Evolutionary conservation across 2,888 invertebrate species (phyloP).

Genomic region (Geophilus truncorum): DNA sequence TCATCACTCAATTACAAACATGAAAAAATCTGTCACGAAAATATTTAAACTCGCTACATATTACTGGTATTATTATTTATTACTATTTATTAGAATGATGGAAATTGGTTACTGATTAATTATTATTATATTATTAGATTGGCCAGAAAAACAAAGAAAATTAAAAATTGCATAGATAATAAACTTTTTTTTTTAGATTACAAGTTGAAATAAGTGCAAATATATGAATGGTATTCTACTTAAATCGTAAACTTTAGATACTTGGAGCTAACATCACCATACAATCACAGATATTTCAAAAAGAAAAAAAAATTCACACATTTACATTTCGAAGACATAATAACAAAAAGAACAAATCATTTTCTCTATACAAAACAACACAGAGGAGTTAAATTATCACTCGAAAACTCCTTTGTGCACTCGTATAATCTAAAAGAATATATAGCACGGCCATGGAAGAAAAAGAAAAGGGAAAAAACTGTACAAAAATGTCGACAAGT

Average conservation of each 20-base stretch:
- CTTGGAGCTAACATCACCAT: neutral
- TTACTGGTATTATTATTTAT: neutral
- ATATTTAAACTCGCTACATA: neutral
- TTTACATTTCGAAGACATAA: neutral
- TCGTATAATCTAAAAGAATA: neutral
- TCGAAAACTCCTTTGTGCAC: too few species aligned
- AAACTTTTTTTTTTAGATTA: neutral
- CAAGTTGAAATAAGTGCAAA: neutral
- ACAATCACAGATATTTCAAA: constrained; percentile 2
- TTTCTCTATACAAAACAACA: too few species aligned
- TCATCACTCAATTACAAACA: neutral
- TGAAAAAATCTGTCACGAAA: neutral
- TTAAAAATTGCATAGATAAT: neutral
- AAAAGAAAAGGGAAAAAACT: neutral
- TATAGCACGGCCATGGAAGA: too few species aligned
- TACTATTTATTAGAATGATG: neutral
- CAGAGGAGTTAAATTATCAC: too few species aligned
- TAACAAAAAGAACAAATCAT: too few species aligned
- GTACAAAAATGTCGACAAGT: neutral
- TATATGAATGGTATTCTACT: neutral
- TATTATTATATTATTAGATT: neutral
- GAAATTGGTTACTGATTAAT: neutral
- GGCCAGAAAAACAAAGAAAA: neutral
- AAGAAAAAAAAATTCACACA: neutral
- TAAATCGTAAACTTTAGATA: neutral